phyloP scores from a whole-genome alignment of 1,140 invertebrate species.

The Chlorops oryzae region DNA sequence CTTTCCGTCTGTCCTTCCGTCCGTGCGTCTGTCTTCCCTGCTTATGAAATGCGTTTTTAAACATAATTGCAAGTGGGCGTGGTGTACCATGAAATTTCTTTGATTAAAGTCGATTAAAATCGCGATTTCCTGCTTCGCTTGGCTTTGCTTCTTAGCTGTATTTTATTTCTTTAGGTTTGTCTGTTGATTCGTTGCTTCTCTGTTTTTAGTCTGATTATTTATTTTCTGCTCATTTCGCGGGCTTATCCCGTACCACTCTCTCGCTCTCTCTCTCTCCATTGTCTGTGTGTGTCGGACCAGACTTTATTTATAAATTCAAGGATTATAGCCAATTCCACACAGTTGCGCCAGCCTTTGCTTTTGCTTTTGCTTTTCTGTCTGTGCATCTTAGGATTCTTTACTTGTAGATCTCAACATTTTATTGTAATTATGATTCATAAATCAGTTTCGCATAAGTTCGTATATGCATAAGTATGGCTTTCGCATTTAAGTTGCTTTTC shows the following conservation, averaged over 20 bases:
- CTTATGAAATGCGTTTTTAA: conserved; percentile 33
- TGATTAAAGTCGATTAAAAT: conserved; percentile 48
- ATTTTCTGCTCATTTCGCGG: no score
- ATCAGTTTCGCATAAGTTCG: conserved; percentile 5
- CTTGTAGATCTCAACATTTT: not conserved
- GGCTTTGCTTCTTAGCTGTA: not conserved
- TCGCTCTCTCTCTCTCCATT: no score
- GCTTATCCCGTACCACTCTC: no score
- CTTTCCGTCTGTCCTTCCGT: not conserved
- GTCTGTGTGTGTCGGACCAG: no score
- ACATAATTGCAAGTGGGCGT: conserved; percentile 48
- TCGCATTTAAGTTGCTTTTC: no score
- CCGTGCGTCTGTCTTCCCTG: no score
- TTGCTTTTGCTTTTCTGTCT: not conserved
- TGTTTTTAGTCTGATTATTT: no score
- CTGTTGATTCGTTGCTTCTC: no score
- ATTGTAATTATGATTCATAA: conserved; percentile 7
- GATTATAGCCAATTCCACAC: not conserved
- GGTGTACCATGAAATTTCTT: conserved; percentile 39
- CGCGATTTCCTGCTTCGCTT: conserved; percentile 6
- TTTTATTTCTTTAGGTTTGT: not conserved
- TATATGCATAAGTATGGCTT: no score
- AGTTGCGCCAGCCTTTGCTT: no score
- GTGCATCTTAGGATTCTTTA: not conserved
- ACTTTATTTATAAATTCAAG: conserved; percentile 6